These are phyloP conservation scores for Chloromyia formosa DNA, from an alignment of 2,888 invertebrate species.

Conservation along the genomic window DNA sequence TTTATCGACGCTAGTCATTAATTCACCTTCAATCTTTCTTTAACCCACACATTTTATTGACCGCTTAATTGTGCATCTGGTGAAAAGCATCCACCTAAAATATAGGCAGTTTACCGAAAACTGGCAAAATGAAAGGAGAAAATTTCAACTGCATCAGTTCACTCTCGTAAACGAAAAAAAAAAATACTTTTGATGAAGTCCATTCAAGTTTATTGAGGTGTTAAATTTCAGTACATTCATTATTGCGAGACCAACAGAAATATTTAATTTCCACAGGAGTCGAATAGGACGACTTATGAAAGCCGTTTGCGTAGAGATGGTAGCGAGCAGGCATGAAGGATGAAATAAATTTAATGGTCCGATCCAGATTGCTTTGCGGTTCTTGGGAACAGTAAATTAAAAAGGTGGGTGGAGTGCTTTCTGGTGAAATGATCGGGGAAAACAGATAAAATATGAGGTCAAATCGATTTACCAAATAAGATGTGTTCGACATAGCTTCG, in stretches of 20 bases:
- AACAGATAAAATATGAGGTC: neutral
- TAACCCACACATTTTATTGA: neutral
- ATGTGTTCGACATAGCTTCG: no score
- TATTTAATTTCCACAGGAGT: slow-evolving; percentile 3
- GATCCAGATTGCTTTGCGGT: slow-evolving; percentile 20
- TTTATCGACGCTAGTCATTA: no score
- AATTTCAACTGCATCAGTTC: neutral
- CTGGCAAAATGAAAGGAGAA: neutral
- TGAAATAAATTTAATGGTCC: slow-evolving; percentile 17
- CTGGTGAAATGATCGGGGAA: neutral
- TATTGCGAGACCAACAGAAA: neutral
- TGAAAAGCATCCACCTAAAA: neutral
- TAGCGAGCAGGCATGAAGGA: neutral
- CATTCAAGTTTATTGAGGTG: slow-evolving; percentile 21
- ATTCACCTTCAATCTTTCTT: no score
- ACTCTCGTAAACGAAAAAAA: neutral
- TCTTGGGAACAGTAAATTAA: slow-evolving; percentile 7
- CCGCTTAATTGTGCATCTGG: neutral
- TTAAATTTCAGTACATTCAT: slow-evolving; percentile 21
- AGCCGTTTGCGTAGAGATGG: neutral
- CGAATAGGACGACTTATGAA: neutral
- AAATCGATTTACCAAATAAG: neutral
- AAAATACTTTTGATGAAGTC: slow-evolving; percentile 6
- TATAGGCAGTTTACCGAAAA: neutral
- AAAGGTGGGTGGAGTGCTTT: neutral